Conservation (phyloP, 2,888 invertebrate genomes). For the Drosophila anomalata region DNA sequence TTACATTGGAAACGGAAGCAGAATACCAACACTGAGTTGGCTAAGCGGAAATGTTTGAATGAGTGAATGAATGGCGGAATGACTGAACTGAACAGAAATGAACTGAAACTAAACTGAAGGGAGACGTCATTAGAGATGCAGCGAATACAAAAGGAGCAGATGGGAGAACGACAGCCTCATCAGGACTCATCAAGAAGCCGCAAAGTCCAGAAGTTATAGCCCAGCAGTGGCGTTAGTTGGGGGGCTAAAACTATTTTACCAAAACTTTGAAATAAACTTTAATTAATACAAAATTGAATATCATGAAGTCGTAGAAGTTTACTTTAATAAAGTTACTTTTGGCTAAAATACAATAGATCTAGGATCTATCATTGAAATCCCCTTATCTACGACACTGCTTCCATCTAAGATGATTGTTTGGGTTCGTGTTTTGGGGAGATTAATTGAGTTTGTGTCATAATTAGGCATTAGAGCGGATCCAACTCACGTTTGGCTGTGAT, state of each 20-base stretch:
- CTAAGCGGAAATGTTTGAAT: slow-evolving; percentile 65
- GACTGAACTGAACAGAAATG: slow-evolving; percentile 45
- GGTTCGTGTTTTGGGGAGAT: slow-evolving; percentile 37
- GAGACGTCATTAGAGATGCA: slow-evolving; percentile 74
- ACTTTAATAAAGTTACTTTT: too few species aligned
- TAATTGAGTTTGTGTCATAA: slow-evolving; percentile 75
- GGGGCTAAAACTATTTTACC: not conserved
- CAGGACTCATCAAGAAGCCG: slow-evolving; percentile 28
- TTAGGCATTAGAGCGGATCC: slow-evolving; percentile 48
- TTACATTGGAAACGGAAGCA: slow-evolving; percentile 75
- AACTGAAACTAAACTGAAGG: slow-evolving; percentile 5
- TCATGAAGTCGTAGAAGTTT: not conserved
- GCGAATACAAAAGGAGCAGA: slow-evolving; percentile 3
- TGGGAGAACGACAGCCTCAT: slow-evolving; percentile 13
- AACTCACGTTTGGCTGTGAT: slow-evolving; percentile 66
- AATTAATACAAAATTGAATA: not conserved
- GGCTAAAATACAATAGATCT: too few species aligned
- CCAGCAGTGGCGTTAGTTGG: slow-evolving; percentile 5
- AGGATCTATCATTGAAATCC: not conserved
- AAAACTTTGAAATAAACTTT: not conserved
- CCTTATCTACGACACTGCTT: slow-evolving; percentile 8
- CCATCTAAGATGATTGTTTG: slow-evolving; percentile 3
- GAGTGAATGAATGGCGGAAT: slow-evolving; percentile 58
- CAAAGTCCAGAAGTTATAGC: slow-evolving; percentile 11
- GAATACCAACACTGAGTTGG: slow-evolving; percentile 53